Percentiles rank a stretch among this genome's conserved stretches.
These are phyloP conservation scores for Brachylomia viminalis DNA, from an alignment of 2,888 invertebrate species.

Conservation along the genomic window DNA sequence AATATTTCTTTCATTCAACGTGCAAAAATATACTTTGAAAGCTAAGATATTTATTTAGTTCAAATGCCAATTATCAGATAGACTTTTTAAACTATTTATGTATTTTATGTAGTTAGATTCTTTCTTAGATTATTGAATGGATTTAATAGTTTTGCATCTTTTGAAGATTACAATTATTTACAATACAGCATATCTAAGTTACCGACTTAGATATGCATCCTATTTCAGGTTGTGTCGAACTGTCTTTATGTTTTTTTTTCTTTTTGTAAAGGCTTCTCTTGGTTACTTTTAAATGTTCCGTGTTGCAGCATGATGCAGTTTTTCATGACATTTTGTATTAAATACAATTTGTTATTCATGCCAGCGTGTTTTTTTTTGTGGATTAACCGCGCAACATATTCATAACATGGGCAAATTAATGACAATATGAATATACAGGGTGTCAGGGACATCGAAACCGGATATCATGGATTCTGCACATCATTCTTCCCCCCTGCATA, in stretches of 20 bases:
- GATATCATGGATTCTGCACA: too few relatives aligned
- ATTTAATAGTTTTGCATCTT: not conserved
- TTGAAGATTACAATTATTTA: not conserved
- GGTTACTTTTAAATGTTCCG: not conserved
- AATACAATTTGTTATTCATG: constrained; percentile 4
- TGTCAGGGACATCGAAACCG: too few relatives aligned
- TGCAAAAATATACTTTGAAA: not conserved
- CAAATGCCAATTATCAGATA: not conserved
- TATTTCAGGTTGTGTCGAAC: not conserved
- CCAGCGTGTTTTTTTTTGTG: not conserved
- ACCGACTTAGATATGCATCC: too few relatives aligned
- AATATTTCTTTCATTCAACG: not conserved
- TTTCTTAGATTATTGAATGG: not conserved
- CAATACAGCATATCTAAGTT: not conserved
- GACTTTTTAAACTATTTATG: not conserved
- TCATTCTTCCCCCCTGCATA: too few relatives aligned
- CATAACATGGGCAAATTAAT: not conserved
- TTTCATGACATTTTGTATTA: not conserved
- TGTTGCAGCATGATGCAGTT: not conserved
- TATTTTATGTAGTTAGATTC: not conserved
- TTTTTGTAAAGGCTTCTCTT: not conserved
- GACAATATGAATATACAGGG: too few relatives aligned
- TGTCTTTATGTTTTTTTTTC: not conserved
- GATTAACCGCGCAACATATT: not conserved
- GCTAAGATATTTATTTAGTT: not conserved